Evolutionary conservation across 2,113 vertebrate species (phyloP).

Genomic region (Petromus typicus): DNA sequence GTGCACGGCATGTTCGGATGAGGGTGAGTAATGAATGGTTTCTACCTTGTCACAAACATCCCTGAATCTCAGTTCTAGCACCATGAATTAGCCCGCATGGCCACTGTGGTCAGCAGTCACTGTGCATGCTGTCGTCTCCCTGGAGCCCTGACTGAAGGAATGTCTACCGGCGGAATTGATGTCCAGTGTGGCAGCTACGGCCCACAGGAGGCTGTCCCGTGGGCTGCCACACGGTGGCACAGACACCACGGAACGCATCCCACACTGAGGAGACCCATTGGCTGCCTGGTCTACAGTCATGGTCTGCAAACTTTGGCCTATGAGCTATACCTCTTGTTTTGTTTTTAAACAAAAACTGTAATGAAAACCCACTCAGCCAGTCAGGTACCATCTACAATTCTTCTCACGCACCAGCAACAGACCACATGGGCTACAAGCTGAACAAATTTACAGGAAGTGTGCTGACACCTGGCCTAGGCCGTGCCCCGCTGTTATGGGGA

Average conservation of each 20-base stretch:
- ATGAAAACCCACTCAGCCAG: neutral
- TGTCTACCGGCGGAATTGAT: neutral
- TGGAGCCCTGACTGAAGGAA: neutral
- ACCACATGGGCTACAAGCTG: neutral
- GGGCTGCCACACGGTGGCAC: neutral
- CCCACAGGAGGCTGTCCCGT: neutral
- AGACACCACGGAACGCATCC: neutral
- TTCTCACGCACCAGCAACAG: neutral
- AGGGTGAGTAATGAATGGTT: neutral
- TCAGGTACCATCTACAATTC: neutral
- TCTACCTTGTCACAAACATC: neutral
- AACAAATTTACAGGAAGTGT: neutral
- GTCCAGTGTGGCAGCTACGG: neutral
- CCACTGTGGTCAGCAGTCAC: neutral
- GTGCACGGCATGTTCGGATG: neutral
- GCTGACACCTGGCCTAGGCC: neutral
- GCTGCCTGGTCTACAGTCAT: neutral
- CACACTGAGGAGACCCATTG: neutral
- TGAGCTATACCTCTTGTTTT: neutral
- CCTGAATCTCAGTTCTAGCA: neutral
- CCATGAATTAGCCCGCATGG: neutral
- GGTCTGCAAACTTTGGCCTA: neutral
- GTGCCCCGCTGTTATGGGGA: neutral
- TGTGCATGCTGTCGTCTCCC: neutral
- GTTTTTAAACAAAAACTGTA: conserved; percentile 43